Base-by-base conservation (phyloP, 2,888 invertebrate genomes). In the Drosophila fungiperda region DNA sequence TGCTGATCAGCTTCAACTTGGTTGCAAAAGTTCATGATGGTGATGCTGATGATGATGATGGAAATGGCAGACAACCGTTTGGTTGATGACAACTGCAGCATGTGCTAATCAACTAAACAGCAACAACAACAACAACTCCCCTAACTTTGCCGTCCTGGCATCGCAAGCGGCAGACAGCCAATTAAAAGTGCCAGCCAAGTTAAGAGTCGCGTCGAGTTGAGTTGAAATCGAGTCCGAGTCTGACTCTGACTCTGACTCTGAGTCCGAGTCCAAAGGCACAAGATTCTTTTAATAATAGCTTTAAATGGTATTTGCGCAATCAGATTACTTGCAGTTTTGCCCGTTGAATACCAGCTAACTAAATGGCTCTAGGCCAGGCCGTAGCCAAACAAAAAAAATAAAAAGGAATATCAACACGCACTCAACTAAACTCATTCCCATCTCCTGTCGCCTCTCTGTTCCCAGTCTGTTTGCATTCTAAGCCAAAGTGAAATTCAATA, bases 401-500 rank as follows among this genome's bases (percentile, higher is more conserved):
- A 45, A 36, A 29, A 40, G 23, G 50, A n/a, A 54, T 42, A 61
- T 48, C 45, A 57, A 57, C 63, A 72, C 59, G 72, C 49, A 64
- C 54, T 71, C 74, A 55, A 29, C 65, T 38, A n/a, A 42, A 42
- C n/a, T 42, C 40, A 36, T 60, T 54, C 42, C 45, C 55, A 36
- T 32, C 17, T 23, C 67, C 40, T 12, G 36, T 55, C 38, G 1
- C 26, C 3, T n/a, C 3, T 26, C 26, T 20, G 2, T 29, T n/a
- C 48, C 29, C 45, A 45, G 64, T 66, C 42, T 70, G 76, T 66
- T 73, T 81, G 81, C 78, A 68, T 78, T 82, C 82, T 71, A 69
- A 83, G 66, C 78, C 68, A 74, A 83, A 81, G 75, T 78, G 78
- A 83, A 81, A 83, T 81, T 81, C 83, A 78, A 78, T 82, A 82